Base-by-base conservation (phyloP, 1,140 invertebrate genomes). In the Branchinecta lindahli region DNA sequence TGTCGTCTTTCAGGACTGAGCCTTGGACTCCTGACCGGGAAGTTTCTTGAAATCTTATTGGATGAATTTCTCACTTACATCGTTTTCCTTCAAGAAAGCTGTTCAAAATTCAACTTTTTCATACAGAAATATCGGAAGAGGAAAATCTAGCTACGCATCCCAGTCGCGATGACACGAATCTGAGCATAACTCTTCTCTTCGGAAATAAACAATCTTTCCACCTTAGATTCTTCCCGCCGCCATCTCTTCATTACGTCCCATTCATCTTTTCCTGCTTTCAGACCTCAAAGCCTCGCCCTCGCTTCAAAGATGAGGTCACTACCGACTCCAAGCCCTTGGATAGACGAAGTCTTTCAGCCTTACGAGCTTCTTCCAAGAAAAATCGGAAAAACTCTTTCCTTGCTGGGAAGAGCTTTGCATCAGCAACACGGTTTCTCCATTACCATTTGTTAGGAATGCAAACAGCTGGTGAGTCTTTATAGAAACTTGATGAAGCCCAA, bases 381-480 rank as follows among this genome's bases (percentile, higher is more conserved):
- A 73, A 72, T 68, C 67, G 71, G 44, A 72, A 72, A 72, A 80
- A 84, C 71, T 81, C 83, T 21, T 85, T 85, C 73, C 83, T 84
- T 75, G 82, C 86, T 66, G 81, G 82, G 46, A 85, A 84, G 77
- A 84, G 85, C 74, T 77, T 88, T 71, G 85, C 84, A 72, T 86
- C 86, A 71, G 86, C 87, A 69, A 86, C 86, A 66, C 82, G 86
- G 72, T 82, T 88, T 70, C 85, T 89, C 75, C 88, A 88, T 79
- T 86, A 88, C 74, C 87, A 88, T 80, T 81, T 88, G 72, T 87
- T 88, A 76, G 85, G 86, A 69, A 77, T 84, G 20, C 82, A 84
- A 72, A 82, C 82, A 74, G 66, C 69, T 21, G 71, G 71, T 72
- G 52, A 46, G 68, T 46, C 46, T 18, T 21, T 68, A 45, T 68